phyloP scores from a whole-genome alignment of 2,888 invertebrate genomes.

The Eristalis tenax region DNA sequence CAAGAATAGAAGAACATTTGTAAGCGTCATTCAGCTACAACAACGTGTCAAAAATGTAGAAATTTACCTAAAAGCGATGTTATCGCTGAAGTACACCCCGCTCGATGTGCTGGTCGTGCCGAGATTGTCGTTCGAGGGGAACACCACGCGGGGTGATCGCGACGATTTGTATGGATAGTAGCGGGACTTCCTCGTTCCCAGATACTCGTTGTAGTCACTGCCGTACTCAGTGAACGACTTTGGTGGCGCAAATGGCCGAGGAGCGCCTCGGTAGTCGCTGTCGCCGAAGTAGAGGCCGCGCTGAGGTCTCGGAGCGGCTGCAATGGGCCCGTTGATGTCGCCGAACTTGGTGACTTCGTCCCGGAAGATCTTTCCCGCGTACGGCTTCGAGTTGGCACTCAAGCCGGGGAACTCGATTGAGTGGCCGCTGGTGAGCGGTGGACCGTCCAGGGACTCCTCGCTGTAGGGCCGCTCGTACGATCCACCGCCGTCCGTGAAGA shows the following conservation, averaged over 20 bases:
- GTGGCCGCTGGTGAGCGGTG: slow-evolving; percentile 73
- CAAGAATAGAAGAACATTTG: slow-evolving; percentile 10
- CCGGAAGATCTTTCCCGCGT: slow-evolving; percentile 78
- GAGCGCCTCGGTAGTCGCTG: slow-evolving; percentile 76
- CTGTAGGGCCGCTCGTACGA: slow-evolving; percentile 77
- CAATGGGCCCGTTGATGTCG: slow-evolving; percentile 81
- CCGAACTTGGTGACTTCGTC: slow-evolving; percentile 82
- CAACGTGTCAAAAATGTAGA: slow-evolving; percentile 11
- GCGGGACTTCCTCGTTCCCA: slow-evolving; percentile 79
- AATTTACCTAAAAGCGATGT: slow-evolving; percentile 80
- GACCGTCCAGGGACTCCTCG: slow-evolving; percentile 76
- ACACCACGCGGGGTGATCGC: slow-evolving; percentile 80
- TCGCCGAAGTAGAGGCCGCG: slow-evolving; percentile 79
- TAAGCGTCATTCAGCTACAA: background rate
- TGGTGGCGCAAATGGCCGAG: slow-evolving; percentile 77
- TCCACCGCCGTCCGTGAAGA: slow-evolving; percentile 76
- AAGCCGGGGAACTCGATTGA: slow-evolving; percentile 79
- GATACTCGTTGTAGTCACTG: slow-evolving; percentile 76
- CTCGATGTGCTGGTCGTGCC: slow-evolving; percentile 78
- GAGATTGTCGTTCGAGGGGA: slow-evolving; percentile 79
- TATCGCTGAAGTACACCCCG: slow-evolving; percentile 80
- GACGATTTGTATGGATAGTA: slow-evolving; percentile 80
- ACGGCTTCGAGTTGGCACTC: slow-evolving; percentile 78
- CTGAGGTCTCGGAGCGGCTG: slow-evolving; percentile 78
- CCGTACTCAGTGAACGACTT: slow-evolving; percentile 80